Percentiles rank a stretch among this genome's conserved stretches.
phyloP scores from a whole-genome alignment of 2,888 invertebrate species.

The Thecophora atra region DNA sequence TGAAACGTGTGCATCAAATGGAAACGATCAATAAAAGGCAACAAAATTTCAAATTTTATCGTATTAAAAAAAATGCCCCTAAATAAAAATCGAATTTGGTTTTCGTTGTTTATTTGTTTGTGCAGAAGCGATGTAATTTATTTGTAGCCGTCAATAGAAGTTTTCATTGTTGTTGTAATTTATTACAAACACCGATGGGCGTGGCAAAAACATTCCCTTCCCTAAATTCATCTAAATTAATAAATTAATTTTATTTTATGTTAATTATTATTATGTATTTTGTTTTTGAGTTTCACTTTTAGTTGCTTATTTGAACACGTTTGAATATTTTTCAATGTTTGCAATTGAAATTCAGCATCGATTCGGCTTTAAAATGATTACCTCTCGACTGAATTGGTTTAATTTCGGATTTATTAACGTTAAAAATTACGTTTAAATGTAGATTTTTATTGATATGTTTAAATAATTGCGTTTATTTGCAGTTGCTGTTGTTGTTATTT shows the following conservation, averaged over 20 bases:
- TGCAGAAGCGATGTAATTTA: neutral
- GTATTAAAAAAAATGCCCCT: neutral
- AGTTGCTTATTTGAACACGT: neutral
- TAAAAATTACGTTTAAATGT: conserved; percentile 12
- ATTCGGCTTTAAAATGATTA: neutral
- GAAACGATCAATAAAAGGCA: neutral
- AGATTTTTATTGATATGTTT: conserved; percentile 36
- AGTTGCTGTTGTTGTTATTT: conserved; percentile 23
- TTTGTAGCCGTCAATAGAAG: too few relatives aligned
- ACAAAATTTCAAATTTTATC: neutral
- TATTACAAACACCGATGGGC: neutral
- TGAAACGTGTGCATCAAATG: too few relatives aligned
- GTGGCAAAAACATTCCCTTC: neutral
- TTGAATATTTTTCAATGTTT: neutral
- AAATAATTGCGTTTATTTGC: conserved; percentile 36
- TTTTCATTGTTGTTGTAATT: neutral
- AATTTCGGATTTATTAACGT: conserved; percentile 1
- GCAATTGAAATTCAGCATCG: neutral
- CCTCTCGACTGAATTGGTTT: neutral
- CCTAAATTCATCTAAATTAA: too few relatives aligned
- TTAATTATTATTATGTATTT: too few relatives aligned
- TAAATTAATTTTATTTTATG: too few relatives aligned
- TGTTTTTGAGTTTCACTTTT: neutral
- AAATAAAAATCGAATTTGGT: neutral
- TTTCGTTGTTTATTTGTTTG: neutral